phyloP scores from a whole-genome alignment of 37 sponge, comb jelly and placozoan species.

The Mnemiopsis leidyi region DNA sequence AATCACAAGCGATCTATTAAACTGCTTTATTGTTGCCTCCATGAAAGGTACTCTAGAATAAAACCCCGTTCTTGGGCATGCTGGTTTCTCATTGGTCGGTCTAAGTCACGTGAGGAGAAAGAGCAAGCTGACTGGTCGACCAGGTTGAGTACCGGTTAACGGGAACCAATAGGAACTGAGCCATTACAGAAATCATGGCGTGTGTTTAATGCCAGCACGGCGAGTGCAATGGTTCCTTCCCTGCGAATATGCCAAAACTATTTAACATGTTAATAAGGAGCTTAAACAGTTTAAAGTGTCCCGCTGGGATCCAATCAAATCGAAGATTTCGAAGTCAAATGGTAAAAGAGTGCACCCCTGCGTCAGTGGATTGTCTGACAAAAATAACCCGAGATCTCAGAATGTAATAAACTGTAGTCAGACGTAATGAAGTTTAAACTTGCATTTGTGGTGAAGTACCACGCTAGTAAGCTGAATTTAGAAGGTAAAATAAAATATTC shows the following conservation, averaged over 20 bases:
- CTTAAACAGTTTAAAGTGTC: background rate
- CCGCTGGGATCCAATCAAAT: background rate
- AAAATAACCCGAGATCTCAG: background rate
- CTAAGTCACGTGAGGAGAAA: background rate
- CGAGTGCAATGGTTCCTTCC: background rate
- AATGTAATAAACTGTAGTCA: background rate
- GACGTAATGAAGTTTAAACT: too few species aligned
- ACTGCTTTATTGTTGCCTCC: background rate
- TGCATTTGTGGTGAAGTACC: too few species aligned
- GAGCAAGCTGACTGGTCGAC: background rate
- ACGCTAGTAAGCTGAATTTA: too few species aligned
- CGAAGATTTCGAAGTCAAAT: background rate
- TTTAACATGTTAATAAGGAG: background rate
- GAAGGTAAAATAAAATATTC: too few species aligned
- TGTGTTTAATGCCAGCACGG: background rate
- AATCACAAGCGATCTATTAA: background rate
- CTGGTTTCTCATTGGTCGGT: background rate
- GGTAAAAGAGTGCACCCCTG: background rate
- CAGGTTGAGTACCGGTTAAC: background rate
- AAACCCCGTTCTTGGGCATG: background rate
- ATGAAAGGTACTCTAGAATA: background rate
- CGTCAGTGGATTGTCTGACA: background rate
- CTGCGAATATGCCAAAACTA: background rate
- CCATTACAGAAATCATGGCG: background rate
- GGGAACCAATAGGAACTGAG: background rate